Evolutionary conservation across 1,140 invertebrate genomes (phyloP).

Genomic region (Rhyzopertha dominica): DNA sequence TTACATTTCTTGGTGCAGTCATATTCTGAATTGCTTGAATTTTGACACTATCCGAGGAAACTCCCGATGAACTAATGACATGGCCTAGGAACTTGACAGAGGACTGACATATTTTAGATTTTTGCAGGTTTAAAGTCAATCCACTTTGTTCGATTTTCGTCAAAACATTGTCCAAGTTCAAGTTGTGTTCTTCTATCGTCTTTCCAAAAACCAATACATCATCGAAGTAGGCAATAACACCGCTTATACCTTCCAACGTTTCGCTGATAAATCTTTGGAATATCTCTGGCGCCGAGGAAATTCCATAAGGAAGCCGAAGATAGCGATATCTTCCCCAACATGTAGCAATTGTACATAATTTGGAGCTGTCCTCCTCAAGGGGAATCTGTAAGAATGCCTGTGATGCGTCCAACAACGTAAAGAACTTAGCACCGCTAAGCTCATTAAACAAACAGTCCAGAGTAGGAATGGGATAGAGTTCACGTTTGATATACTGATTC

Average conservation of each 20-base stretch:
- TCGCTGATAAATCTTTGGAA: conserved; percentile 40
- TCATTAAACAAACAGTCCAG: not conserved
- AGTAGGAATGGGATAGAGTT: conserved; percentile 8
- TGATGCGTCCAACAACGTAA: conserved; percentile 48
- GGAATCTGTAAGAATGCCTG: conserved; percentile 39
- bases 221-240: conserved; percentile 39
- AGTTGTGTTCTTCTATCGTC: conserved; percentile 25
- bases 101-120: conserved; percentile 37
- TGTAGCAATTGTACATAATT: conserved; percentile 43
- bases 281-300: conserved; percentile 42
- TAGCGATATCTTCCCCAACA: conserved; percentile 42
- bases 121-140: conserved; percentile 26
- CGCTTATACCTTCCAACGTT: conserved; percentile 37
- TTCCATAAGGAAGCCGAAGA: conserved; percentile 41
- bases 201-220: conserved; percentile 41
- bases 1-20: conserved; percentile 26
- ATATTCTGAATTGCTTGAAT: conserved; percentile 31
- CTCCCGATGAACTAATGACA: conserved; percentile 25
- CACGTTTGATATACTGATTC: conserved; percentile 10
- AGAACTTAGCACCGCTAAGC: conserved; percentile 44
- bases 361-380: conserved; percentile 31
- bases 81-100: conserved; percentile 39
- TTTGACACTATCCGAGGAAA: conserved; percentile 25
- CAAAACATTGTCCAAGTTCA: conserved; percentile 28
- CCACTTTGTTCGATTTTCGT: conserved; percentile 14